These are phyloP conservation scores for Heliconius charithonia DNA, from an alignment of 2,888 invertebrate species.

Conservation along the genomic window DNA sequence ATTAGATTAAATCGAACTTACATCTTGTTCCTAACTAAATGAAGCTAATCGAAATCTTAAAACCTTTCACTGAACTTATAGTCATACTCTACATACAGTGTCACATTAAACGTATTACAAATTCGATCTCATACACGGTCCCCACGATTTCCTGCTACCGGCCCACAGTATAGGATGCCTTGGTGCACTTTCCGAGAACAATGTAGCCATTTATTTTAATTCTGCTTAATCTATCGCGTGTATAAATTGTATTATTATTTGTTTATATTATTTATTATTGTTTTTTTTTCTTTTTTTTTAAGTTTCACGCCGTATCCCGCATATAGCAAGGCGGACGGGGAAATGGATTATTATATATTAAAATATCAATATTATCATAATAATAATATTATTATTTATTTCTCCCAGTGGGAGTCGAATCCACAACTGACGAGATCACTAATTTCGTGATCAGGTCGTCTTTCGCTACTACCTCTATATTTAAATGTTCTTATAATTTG, in stretches of 20 bases:
- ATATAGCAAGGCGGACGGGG: background rate
- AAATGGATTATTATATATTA: too few relatives aligned
- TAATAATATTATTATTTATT: too few relatives aligned
- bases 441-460: too few relatives aligned
- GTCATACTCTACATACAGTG: background rate
- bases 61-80: background rate
- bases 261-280: background rate
- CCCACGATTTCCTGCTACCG: slow-evolving; percentile 51
- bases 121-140: slow-evolving; percentile 45
- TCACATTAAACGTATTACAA: slow-evolving; percentile 41
- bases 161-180: slow-evolving; percentile 41
- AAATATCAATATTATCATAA: too few relatives aligned
- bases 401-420: too few relatives aligned
- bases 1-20: background rate
- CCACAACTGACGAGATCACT: too few relatives aligned
- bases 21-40: background rate
- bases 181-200: slow-evolving; percentile 36
- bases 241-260: slow-evolving; percentile 16
- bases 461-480: too few relatives aligned
- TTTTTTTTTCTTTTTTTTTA: background rate
- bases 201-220: slow-evolving; percentile 30
- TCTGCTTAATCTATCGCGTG: slow-evolving; percentile 32
- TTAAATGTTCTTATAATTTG: too few relatives aligned
- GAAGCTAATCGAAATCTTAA: background rate
- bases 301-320: background rate